Conservation (phyloP, 1,140 invertebrate genomes). For the Drosophila arizonae region DNA sequence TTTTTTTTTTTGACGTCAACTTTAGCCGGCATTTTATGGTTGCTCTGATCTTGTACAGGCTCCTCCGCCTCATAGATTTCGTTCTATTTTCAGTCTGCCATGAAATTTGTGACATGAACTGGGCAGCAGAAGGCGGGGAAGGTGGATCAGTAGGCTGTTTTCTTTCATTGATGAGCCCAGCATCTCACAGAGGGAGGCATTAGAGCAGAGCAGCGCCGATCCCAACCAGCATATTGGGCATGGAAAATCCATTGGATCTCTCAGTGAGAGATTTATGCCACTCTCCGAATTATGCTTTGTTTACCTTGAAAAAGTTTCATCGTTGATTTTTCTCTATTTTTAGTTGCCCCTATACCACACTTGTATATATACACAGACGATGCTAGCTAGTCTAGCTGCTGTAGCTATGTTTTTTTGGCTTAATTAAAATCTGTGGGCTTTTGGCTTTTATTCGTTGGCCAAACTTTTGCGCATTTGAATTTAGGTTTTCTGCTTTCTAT, state of each 20-base stretch:
- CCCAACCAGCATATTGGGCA: conserved; percentile 6
- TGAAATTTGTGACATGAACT: conserved; percentile 54
- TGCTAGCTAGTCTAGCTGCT: neutral
- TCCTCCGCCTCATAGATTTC: neutral
- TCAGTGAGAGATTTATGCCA: conserved; percentile 40
- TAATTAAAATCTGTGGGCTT: conserved; percentile 70
- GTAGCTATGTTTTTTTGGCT: conserved; percentile 61
- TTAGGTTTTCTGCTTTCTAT: conserved; percentile 32
- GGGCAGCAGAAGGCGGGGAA: neutral
- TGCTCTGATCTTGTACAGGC: conserved; percentile 37
- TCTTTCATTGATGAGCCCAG: conserved; percentile 44
- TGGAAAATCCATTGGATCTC: conserved; percentile 41
- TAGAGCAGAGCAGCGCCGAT: neutral
- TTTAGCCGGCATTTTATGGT: conserved; percentile 46
- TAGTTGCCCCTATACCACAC: conserved; percentile 40
- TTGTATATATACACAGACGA: neutral
- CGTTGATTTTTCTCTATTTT: conserved; percentile 59
- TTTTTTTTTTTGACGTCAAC: conserved; percentile 32
- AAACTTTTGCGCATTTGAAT: conserved; percentile 53
- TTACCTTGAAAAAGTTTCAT: conserved; percentile 71
- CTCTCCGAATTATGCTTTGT: conserved; percentile 68
- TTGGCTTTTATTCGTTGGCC: conserved; percentile 50
- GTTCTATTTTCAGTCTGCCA: conserved; percentile 70
- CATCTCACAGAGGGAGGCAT: neutral
- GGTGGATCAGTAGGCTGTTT: conserved; percentile 8